Evolutionary conservation across 2,113 vertebrate species (phyloP).

Genomic region (Aramus guarauna): DNA sequence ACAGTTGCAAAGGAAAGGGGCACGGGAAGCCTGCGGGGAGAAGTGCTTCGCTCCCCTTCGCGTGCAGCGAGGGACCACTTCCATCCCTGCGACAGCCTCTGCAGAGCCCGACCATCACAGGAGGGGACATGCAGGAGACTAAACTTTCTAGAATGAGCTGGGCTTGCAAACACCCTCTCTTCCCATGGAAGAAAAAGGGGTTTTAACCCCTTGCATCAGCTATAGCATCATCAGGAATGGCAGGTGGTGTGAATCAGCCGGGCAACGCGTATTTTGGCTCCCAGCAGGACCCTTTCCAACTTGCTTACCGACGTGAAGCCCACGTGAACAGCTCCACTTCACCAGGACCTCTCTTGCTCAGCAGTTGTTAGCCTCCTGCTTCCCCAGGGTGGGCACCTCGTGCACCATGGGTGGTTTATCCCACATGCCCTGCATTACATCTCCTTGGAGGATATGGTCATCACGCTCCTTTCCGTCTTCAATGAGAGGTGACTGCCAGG

Average conservation of each 20-base stretch:
- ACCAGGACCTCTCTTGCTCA: neutral
- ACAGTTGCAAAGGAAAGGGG: neutral
- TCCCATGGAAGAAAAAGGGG: neutral
- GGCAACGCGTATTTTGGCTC: neutral
- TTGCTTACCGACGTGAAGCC: neutral
- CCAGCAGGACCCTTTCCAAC: fast-evolving
- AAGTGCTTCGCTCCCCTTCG: fast-evolving
- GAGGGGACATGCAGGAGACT: neutral
- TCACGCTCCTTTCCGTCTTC: neutral
- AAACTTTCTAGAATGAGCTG: neutral
- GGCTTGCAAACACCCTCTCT: neutral
- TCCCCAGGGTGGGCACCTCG: neutral
- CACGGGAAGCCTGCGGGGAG: fast-evolving
- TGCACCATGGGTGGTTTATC: neutral
- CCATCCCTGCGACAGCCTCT: neutral
- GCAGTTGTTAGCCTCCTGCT: neutral
- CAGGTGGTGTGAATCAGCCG: neutral
- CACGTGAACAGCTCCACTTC: fast-evolving
- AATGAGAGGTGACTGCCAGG: neutral
- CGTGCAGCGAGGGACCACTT: neutral
- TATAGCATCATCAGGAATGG: neutral
- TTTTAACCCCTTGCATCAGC: neutral
- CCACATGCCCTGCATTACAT: fast-evolving
- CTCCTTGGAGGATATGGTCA: neutral
- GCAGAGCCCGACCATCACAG: neutral